These are phyloP conservation scores for Piaya cayana DNA, from an alignment of 2,113 vertebrate genomes.

Conservation along the genomic window DNA sequence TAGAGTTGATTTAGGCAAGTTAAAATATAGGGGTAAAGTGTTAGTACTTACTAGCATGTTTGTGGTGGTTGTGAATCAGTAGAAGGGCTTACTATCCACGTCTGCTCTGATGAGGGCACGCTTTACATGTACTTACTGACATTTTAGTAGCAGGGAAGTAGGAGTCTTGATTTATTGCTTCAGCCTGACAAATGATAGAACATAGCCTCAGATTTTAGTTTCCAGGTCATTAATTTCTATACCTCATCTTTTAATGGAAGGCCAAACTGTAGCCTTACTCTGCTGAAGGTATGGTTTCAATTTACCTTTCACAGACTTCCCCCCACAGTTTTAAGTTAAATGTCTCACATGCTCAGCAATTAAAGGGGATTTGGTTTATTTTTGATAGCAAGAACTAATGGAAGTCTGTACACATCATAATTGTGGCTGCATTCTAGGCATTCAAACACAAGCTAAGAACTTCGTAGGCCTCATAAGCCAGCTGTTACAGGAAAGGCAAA, in stretches of 20 bases:
- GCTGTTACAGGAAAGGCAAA: neutral
- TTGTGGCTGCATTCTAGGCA: neutral
- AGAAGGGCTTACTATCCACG: neutral
- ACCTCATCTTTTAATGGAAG: neutral
- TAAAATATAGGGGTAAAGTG: neutral
- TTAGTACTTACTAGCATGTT: neutral
- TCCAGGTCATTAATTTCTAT: neutral
- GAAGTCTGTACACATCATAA: neutral
- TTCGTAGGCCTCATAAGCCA: neutral
- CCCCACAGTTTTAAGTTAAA: neutral
- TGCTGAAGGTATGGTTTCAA: neutral
- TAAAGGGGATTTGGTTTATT: neutral
- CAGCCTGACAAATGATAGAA: neutral
- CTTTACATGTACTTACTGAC: neutral
- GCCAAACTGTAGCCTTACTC: neutral
- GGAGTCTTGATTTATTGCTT: neutral
- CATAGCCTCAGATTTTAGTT: neutral
- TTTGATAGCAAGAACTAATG: neutral
- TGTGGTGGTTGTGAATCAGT: neutral
- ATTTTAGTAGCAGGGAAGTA: neutral
- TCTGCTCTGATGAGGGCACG: neutral
- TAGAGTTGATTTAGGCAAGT: neutral
- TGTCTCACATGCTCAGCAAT: neutral
- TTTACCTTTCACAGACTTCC: neutral
- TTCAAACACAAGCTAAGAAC: neutral